phyloP scores from a whole-genome alignment of 2,113 vertebrate genomes.

The Promerops cafer region DNA sequence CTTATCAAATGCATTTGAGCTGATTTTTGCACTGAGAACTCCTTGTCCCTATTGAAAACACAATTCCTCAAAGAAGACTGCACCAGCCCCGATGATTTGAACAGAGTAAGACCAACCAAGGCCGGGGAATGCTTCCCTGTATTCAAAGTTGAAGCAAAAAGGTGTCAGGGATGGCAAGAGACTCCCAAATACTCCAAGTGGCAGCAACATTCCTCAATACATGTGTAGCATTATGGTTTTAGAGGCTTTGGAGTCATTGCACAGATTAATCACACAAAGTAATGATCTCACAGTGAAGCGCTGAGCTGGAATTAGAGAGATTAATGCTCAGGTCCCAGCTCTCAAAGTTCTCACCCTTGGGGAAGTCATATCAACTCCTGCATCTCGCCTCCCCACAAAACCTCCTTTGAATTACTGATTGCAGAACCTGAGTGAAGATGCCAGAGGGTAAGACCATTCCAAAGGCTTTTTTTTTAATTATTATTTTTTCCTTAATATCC shows the following conservation, averaged over 20 bases:
- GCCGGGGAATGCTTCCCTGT: not conserved
- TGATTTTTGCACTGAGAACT: not conserved
- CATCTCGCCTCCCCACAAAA: not conserved
- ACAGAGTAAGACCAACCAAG: not conserved
- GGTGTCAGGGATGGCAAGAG: not conserved
- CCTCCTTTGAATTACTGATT: not conserved
- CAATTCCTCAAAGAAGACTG: not conserved
- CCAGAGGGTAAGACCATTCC: conserved; percentile 2
- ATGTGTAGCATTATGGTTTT: not conserved
- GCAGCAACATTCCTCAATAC: not conserved
- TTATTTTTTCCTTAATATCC: not conserved
- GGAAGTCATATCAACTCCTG: not conserved
- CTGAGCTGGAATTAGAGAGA: conserved; percentile 12
- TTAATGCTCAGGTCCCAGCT: not conserved
- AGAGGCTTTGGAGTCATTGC: not conserved
- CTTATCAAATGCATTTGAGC: not conserved
- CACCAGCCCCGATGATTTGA: not conserved
- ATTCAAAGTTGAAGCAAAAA: not conserved
- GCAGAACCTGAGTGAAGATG: not conserved
- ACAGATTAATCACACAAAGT: not conserved
- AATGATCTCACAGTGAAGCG: not conserved
- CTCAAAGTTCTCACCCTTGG: not conserved
- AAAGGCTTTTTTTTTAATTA: not conserved
- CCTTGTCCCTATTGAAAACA: not conserved
- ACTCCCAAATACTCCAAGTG: not conserved